Evolutionary conservation across 64 coral and sea anemone genomes (phyloP), one percentile per base, ranked within the genome.

Genomic region (Hydrozoanthus tunicans): DNA sequence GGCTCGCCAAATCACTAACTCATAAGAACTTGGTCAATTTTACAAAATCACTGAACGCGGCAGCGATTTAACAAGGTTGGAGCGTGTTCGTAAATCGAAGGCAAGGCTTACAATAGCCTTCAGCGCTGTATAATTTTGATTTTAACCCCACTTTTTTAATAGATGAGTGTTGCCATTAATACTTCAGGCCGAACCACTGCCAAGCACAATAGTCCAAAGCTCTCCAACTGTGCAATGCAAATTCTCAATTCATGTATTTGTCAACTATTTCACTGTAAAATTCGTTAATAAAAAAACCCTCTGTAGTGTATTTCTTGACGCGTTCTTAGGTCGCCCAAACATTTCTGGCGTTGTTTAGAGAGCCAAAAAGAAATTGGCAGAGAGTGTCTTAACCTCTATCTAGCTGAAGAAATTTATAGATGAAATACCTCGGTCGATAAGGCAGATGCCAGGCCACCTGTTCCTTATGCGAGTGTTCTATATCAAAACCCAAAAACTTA

Each of bases 401-500:
- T 75, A 5, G 5, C 60, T 91, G 71, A 58, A 79, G 91, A 91
- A 94, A 90, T 70, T 91, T 94, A 74, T 68, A 77, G 75, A 65
- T 82, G 58, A 67, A 84, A 90, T 90, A 91, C 79, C 54, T 25
- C 4, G 24, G 65, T 27, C 24, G 53, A 82, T 84, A 90, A 85
- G 66, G 58, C 20, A 59, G 27, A 12, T 74, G 3, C 5, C 2
- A 7, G 53, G n/a, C 79, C 93, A 94, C 93, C 93, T 94, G 93
- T 68, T 78, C 11, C 43, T 51, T 25, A 53, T 9, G 5, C 9
- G 43, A 76, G 72, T 65, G 58, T 43, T 43, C 81, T 60, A 90
- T 94, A 91, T 91, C 93, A 84, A 91, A 91, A 94, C 91, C 91
- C 93, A 94, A 94, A 91, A 74, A 90, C 90, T 94, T 83, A 91